Evolutionary conservation across 1,140 invertebrate species (phyloP).

Genomic region (Microplitis mediator): DNA sequence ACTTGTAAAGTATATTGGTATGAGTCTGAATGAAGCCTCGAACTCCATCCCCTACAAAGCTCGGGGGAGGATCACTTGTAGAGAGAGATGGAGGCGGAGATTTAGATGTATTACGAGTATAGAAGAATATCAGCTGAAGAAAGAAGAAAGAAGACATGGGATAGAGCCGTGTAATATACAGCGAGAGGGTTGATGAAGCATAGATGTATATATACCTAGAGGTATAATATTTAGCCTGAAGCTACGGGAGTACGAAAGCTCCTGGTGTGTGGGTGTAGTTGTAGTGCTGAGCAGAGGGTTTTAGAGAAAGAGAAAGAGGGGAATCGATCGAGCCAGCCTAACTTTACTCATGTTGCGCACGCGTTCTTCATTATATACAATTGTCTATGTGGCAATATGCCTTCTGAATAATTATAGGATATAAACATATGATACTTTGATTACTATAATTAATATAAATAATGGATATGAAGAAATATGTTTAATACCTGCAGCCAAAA

Average conservation of each 20-base stretch:
- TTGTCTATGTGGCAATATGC: neutral
- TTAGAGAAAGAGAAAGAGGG: conserved; percentile 1
- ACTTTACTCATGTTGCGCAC: neutral
- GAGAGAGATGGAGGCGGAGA: too few species aligned
- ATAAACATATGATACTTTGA: neutral
- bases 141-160: conserved; percentile 7
- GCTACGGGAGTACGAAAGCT: neutral
- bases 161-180: neutral
- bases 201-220: neutral
- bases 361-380: neutral
- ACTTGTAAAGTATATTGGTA: conserved; percentile 9
- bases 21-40: conserved; percentile 33
- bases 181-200: conserved; percentile 11
- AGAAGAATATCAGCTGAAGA: neutral
- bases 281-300: neutral
- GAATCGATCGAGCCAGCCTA: neutral
- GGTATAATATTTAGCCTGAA: conserved; percentile 2
- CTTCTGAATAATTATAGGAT: neutral
- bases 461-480: neutral
- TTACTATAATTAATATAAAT: neutral
- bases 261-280: neutral
- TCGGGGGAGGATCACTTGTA: neutral
- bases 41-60: conserved; percentile 37
- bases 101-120: neutral
- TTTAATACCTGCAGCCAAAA: conserved; percentile 69